Evolutionary conservation across 1,140 invertebrate species (phyloP), one percentile per base, ranked within the genome.

Genomic region (Eumeta japonica): DNA sequence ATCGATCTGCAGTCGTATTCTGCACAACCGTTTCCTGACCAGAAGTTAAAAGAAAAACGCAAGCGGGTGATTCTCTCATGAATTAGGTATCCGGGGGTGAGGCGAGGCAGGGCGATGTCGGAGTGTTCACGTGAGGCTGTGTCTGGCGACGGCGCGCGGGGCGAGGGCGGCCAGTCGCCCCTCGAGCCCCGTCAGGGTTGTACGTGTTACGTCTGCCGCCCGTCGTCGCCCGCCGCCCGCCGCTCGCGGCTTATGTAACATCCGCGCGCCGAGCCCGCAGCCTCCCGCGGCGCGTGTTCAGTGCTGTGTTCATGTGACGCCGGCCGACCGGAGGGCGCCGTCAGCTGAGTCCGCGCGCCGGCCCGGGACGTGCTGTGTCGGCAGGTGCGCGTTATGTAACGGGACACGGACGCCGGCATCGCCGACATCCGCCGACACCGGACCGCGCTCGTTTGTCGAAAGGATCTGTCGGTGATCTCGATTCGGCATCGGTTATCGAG

Each of bases 161-260:
- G 58, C 58, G 61, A 55, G 62, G 61, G 58, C 62, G 67, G 58
- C 29, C 58, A 73, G 68, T 73, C 63, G 63, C 62, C 60, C 52
- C 50, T 50, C 52, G 50, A 51, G 63, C 63, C 65, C 57, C 62
- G 48, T 44, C 56, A 62, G 64, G 65, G 65, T 58, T 49, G 45
- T 58, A 70, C 65, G 68, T 68, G 57, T 72, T 57, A 52, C 55
- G 53, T 50, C 39, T 56, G 53, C 54, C 62, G 54, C 51, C n/a
- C n/a, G n/a, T n/a, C n/a, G n/a, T n/a, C n/a, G n/a, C n/a, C n/a
- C n/a, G n/a, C n/a, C n/a, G n/a, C n/a, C n/a, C n/a, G n/a, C n/a
- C n/a, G n/a, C 45, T 46, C 55, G 56, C 57, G 65, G 61, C 67
- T 72, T 72, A 72, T 70, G 55, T 72, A 72, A 72, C 58, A 67